Evolutionary conservation across 23 tunicate species (phyloP).

Genomic region (Ciona savignyi): DNA sequence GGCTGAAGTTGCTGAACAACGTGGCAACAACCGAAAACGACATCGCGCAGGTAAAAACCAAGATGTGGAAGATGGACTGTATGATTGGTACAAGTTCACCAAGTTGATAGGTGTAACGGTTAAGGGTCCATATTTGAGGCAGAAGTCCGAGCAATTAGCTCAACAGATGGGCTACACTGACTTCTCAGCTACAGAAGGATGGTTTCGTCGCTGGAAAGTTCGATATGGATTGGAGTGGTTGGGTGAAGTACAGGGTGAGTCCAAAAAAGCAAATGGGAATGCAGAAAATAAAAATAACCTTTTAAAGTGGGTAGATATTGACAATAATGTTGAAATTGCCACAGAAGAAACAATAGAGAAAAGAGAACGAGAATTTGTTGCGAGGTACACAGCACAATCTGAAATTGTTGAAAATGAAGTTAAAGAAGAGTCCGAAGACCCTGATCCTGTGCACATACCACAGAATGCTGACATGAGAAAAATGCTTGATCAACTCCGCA

Average conservation of each 20-base stretch:
- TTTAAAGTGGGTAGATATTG: slow-evolving; percentile 11
- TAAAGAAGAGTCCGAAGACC: slow-evolving; percentile 32
- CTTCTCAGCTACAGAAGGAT: slow-evolving; percentile 21
- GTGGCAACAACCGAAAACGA: slow-evolving; percentile 31
- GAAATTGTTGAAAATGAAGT: slow-evolving; percentile 33
- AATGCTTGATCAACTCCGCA: slow-evolving; percentile 28
- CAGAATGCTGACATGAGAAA: slow-evolving; percentile 40
- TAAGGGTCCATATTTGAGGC: slow-evolving; percentile 40
- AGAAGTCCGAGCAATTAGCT: slow-evolving; percentile 16
- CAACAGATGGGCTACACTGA: slow-evolving; percentile 22
- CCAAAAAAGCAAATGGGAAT: slow-evolving; percentile 30
- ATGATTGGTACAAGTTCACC: slow-evolving; percentile 42
- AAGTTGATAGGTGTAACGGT: slow-evolving; percentile 7
- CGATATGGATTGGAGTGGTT: neutral
- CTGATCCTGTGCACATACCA: slow-evolving; percentile 25
- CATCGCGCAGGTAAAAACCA: slow-evolving; percentile 16
- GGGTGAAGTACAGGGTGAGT: too few species aligned
- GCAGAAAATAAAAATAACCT: slow-evolving; percentile 16
- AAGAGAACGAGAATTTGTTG: slow-evolving; percentile 3
- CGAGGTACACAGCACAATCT: slow-evolving; percentile 18
- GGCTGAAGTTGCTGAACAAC: slow-evolving; percentile 42
- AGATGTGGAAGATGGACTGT: slow-evolving; percentile 32
- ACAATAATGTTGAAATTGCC: neutral
- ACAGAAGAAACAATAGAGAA: neutral
- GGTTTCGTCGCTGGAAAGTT: slow-evolving; percentile 31